Conservation (phyloP, 2,888 invertebrate species). For the Heliconius sara region DNA sequence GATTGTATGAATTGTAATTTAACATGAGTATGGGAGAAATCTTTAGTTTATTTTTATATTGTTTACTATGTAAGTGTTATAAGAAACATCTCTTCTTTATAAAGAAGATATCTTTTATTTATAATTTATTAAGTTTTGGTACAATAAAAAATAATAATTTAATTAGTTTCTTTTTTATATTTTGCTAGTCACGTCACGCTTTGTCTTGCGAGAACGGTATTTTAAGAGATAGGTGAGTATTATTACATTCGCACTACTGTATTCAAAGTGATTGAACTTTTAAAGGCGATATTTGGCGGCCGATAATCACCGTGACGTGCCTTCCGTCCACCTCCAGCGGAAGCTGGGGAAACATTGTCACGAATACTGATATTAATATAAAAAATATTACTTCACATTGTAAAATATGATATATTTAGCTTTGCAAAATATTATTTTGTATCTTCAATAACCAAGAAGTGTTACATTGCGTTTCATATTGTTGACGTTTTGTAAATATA, state of each 20-base stretch:
- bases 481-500: no score
- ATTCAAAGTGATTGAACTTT: constrained; percentile 54
- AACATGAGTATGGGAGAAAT: not conserved
- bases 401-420: not conserved
- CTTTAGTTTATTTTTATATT: not conserved
- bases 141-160: no score
- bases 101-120: no score
- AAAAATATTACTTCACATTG: constrained; percentile 13
- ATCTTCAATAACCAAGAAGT: no score
- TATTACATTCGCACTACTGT: constrained; percentile 35
- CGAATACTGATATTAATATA: constrained; percentile 52
- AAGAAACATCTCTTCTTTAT: no score
- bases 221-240: not conserved
- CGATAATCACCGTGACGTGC: constrained; percentile 57
- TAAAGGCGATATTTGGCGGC: constrained; percentile 55
- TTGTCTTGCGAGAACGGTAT: not conserved
- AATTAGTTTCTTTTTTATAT: not conserved
- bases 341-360: constrained; percentile 50
- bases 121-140: no score
- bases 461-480: no score
- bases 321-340: constrained; percentile 59
- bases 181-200: not conserved
- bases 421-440: no score
- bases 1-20: constrained; percentile 18
- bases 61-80: no score